Evolutionary conservation across 2,888 invertebrate genomes (phyloP).

Genomic region (Sympetrum striolatum): DNA sequence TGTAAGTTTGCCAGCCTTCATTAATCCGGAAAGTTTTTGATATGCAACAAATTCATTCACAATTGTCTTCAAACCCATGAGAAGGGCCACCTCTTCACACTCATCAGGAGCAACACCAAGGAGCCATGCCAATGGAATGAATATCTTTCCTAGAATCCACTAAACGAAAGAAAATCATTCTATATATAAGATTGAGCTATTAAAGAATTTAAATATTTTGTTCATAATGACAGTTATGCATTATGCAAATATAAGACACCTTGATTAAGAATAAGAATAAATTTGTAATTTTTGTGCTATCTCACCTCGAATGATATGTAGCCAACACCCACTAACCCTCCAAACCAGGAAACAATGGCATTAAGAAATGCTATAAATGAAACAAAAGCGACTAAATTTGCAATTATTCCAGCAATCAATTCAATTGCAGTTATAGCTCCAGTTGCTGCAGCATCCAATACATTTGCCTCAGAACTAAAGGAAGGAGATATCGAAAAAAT

Average conservation of each 20-base stretch:
- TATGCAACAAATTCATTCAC: constrained; percentile 96
- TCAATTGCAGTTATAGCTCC: constrained; percentile 84
- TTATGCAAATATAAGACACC: too few species aligned
- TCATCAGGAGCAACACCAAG: constrained; percentile 75
- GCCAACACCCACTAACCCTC: constrained; percentile 74
- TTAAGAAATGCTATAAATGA: constrained; percentile 87
- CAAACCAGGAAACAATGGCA: constrained; percentile 80
- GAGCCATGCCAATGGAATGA: constrained; percentile 88
- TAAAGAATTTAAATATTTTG: too few species aligned
- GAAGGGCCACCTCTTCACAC: constrained; percentile 76
- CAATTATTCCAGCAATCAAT: constrained; percentile 84
- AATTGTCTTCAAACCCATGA: constrained; percentile 89
- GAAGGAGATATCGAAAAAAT: not conserved
- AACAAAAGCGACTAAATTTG: constrained; percentile 91
- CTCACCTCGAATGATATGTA: constrained; percentile 63
- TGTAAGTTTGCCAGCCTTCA: constrained; percentile 62
- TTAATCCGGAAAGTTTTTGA: constrained; percentile 73
- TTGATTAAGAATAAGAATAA: not conserved
- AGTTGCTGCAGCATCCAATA: constrained; percentile 88
- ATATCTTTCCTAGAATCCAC: constrained; percentile 83
- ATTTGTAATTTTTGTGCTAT: not conserved
- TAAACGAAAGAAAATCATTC: constrained; percentile 56
- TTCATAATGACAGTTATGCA: too few species aligned
- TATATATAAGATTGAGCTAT: not conserved
- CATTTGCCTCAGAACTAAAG: constrained; percentile 78